A percentile compares a stretch with the other conserved stretches of the same genome.
phyloP scores from a whole-genome alignment of 2,797 vertebrate genomes.

The Hybognathus amarus region DNA sequence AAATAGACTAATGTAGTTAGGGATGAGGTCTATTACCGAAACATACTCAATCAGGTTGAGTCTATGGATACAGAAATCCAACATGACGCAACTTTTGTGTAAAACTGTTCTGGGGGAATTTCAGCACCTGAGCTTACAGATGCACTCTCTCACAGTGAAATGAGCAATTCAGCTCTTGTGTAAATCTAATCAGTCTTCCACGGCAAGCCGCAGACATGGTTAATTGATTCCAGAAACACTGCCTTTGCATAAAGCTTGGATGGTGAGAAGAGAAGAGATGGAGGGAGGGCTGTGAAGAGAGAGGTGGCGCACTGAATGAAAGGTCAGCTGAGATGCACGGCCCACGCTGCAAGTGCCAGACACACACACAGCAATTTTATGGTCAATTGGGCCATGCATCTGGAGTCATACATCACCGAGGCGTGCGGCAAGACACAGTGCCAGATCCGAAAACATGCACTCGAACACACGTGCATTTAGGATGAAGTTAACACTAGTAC shows the following conservation, averaged over 20 bases:
- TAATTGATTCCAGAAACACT: conserved; percentile 97
- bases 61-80: neutral
- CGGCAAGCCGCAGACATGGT: conserved; percentile 86
- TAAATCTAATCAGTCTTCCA: conserved; percentile 88
- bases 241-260: conserved; percentile 80
- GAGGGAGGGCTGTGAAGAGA: conserved; percentile 69
- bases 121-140: conserved; percentile 93
- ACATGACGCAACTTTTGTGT: conserved; percentile 34
- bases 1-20: neutral
- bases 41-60: neutral
- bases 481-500: neutral
- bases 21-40: conserved; percentile 52
- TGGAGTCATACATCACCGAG: conserved; percentile 90
- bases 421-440: conserved; percentile 79
- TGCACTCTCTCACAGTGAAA: conserved; percentile 85
- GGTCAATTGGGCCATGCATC: conserved; percentile 96
- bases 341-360: conserved; percentile 81
- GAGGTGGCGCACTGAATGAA: conserved; percentile 90
- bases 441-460: conserved; percentile 71
- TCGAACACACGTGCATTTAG: conserved; percentile 24
- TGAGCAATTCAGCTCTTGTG: conserved; percentile 83
- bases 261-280: conserved; percentile 72
- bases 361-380: conserved; percentile 91
- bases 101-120: conserved; percentile 64
- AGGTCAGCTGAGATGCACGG: conserved; percentile 86